Evolutionary conservation across 1,140 invertebrate species (phyloP).

Genomic region (Drosophila repletoides): DNA sequence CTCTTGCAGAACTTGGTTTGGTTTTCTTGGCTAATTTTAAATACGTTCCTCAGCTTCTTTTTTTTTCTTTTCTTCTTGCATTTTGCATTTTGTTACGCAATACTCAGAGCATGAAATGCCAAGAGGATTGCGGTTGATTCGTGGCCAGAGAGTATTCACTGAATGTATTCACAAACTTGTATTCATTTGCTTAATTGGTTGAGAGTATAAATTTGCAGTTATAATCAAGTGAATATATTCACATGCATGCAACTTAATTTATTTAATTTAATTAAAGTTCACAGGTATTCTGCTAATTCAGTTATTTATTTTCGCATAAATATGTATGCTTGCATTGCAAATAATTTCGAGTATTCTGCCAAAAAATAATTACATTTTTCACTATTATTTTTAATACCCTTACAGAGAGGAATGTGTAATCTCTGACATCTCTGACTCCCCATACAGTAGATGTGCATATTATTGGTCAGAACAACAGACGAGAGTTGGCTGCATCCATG

Average conservation of each 20-base stretch:
- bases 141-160: constrained; percentile 13
- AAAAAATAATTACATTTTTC: too few relatives aligned
- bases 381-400: too few relatives aligned
- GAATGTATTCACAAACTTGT: constrained; percentile 11
- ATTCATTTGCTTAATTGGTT: constrained; percentile 15
- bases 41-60: constrained; percentile 10
- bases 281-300: neutral
- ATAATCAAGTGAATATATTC: neutral
- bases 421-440: too few relatives aligned
- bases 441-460: too few relatives aligned
- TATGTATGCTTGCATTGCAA: too few relatives aligned
- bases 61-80: too few relatives aligned
- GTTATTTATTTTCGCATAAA: neutral
- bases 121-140: neutral
- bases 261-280: neutral
- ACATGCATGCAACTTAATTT: too few relatives aligned
- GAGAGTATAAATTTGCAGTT: neutral
- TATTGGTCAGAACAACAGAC: too few relatives aligned
- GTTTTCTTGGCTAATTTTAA: constrained; percentile 17
- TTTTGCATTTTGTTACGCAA: constrained; percentile 20
- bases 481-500: too few relatives aligned
- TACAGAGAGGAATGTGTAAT: too few relatives aligned
- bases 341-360: too few relatives aligned
- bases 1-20: constrained; percentile 6
- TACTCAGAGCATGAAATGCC: neutral